Percentiles rank a stretch among this genome's conserved stretches.
phyloP scores from a whole-genome alignment of 2,888 invertebrate genomes.

The Acanthopleura granulata region DNA sequence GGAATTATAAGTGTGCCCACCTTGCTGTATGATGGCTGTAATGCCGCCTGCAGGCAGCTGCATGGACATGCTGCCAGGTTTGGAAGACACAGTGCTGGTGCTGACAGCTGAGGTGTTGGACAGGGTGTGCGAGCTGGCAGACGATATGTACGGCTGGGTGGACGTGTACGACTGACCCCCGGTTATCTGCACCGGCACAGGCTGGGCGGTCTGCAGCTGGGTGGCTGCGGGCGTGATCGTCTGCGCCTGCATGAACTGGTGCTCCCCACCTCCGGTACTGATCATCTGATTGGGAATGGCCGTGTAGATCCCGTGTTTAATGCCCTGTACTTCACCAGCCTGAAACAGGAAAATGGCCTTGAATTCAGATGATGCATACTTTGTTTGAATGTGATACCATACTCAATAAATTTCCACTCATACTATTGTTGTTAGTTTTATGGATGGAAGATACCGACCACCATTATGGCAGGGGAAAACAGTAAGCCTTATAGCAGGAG shows the following conservation, averaged over 20 bases:
- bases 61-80: conserved; percentile 37
- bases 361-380: no score
- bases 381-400: no score
- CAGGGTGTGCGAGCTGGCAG: neutral
- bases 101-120: conserved; percentile 15
- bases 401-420: no score
- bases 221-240: neutral
- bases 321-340: neutral
- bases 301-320: neutral
- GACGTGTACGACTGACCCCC: neutral
- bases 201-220: conserved; percentile 3
- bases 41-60: conserved; percentile 37
- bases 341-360: neutral
- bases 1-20: no score
- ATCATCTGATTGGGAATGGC: conserved; percentile 10
- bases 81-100: conserved; percentile 17
- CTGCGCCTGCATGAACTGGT: neutral
- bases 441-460: no score
- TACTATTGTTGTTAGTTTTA: no score
- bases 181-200: neutral
- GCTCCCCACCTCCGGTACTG: neutral
- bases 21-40: conserved; percentile 28
- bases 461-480: no score
- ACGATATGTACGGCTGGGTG: neutral
- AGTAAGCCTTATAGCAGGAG: no score